Evolutionary conservation across 2,797 vertebrate genomes (phyloP), one percentile per base, ranked within the genome.

Genomic region (Scarus forsteni): DNA sequence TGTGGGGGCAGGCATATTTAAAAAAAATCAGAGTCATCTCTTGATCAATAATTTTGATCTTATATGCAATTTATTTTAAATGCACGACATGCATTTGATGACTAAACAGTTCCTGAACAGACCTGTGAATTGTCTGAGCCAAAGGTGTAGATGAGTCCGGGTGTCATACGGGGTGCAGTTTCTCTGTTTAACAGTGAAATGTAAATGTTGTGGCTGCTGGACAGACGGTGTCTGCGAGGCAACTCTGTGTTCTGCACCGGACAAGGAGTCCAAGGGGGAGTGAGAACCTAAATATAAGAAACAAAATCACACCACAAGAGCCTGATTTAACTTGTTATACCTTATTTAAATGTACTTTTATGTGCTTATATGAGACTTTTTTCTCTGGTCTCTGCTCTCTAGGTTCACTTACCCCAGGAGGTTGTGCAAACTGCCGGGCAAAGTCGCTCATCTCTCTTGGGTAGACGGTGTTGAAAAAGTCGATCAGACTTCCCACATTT

Each of bases 401-500:
- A 70, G n/a, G 1, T 45, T 70, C 10, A 46, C 73, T 80, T 53
- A 91, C 88, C 27, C 27, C 75, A 52, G 46, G n/a, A n/a, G 49
- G 53, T 0, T 35, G 82, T 0, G 91, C 92, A 43, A 96, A 97
- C 70, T 94, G 95, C 38, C 93, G 61, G 60, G 94, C 94, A 60
- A 96, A 96, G 14, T 88, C 57, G 46, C 92, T 79, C 34, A 97
- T 95, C 52, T 90, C 89, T 69, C 90, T 91, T 0, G 83, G 83
- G 60, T 96, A 97, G 91, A 95, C 73, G 3, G 84, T 92, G 81
- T 96, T 96, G 73, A 96, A 97, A 87, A 97, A 97, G 38, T 92
- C 83, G 67, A 96, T 95, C 13, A 97, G 93, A 75, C 95, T 94
- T 0, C 94, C 94, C 3, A 94, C 87, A 62, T 95, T 90, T 19